Conservation (phyloP, 2,888 invertebrate genomes). For the Rhorus exstirpatorius region DNA sequence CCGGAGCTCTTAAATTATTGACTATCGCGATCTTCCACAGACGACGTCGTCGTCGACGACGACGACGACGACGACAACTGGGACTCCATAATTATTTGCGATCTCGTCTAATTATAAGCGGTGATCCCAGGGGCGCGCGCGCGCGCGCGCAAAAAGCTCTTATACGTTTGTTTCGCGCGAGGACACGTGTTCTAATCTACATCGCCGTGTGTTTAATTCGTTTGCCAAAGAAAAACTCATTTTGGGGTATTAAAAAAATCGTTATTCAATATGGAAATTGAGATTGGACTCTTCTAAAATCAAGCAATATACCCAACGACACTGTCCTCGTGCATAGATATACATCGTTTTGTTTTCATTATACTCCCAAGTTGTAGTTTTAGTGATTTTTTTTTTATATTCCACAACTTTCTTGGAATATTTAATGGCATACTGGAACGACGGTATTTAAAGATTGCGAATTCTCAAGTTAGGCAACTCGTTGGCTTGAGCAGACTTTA, state of each 20-base stretch:
- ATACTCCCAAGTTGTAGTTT: neutral
- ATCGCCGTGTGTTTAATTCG: neutral
- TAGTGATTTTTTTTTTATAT: neutral
- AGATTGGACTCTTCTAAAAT: neutral
- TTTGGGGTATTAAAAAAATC: neutral
- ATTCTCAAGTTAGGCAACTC: neutral
- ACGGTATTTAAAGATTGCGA: neutral
- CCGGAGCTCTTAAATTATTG: slow-evolving; percentile 61
- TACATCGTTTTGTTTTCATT: neutral
- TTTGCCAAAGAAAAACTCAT: neutral
- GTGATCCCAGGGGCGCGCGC: slow-evolving; percentile 47
- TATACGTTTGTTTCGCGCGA: neutral
- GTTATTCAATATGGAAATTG: neutral
- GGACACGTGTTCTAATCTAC: neutral
- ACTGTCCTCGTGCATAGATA: too few relatives aligned
- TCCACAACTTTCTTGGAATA: neutral
- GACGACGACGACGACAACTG: slow-evolving; percentile 14
- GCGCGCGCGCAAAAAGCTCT: slow-evolving; percentile 14
- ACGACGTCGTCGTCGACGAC: slow-evolving; percentile 12
- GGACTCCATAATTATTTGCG: slow-evolving; percentile 66
- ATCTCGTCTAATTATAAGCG: slow-evolving; percentile 68
- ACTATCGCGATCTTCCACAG: slow-evolving; percentile 62
- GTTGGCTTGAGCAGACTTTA: neutral
- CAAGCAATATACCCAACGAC: neutral
- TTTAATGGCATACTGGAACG: neutral